Percentiles rank a stretch among this genome's conserved stretches.
phyloP scores from a whole-genome alignment of 2,797 vertebrate genomes.

The Gallirallus australis region DNA sequence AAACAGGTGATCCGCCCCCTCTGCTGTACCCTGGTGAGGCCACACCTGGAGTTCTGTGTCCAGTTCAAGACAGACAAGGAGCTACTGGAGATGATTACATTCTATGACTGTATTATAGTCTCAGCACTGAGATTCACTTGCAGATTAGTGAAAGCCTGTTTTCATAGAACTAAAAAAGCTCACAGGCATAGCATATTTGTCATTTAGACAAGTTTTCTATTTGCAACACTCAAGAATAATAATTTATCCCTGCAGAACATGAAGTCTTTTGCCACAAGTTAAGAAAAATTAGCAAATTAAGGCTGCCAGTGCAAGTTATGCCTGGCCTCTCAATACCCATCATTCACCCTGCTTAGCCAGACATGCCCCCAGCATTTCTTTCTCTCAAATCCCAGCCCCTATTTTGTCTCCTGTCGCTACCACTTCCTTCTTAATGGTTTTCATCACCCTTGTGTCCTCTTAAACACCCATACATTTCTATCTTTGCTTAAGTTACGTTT shows the following conservation, averaged over 20 bases:
- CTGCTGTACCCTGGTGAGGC: too few relatives aligned
- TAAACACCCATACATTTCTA: background rate
- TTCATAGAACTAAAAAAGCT: background rate
- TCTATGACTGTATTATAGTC: too few relatives aligned
- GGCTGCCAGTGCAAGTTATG: background rate
- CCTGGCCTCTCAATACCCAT: background rate
- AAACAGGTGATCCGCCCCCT: too few relatives aligned
- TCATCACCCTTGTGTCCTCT: background rate
- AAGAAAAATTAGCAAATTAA: background rate
- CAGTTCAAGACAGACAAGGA: too few relatives aligned
- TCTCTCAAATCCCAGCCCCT: background rate
- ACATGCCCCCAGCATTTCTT: background rate
- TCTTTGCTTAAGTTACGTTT: background rate
- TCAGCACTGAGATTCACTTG: background rate
- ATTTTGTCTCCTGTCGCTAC: background rate
- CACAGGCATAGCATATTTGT: background rate
- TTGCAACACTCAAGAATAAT: background rate
- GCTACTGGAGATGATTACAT: too few relatives aligned
- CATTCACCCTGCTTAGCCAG: accelerated
- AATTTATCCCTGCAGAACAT: background rate
- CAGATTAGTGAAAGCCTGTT: background rate
- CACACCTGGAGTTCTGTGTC: too few relatives aligned
- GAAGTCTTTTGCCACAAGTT: background rate
- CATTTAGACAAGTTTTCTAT: background rate
- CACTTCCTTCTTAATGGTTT: background rate